A percentile compares a stretch with the other conserved stretches of the same genome.
Evolutionary conservation across 2,113 vertebrate species (phyloP).

Genomic region (Myocastor coypus): DNA sequence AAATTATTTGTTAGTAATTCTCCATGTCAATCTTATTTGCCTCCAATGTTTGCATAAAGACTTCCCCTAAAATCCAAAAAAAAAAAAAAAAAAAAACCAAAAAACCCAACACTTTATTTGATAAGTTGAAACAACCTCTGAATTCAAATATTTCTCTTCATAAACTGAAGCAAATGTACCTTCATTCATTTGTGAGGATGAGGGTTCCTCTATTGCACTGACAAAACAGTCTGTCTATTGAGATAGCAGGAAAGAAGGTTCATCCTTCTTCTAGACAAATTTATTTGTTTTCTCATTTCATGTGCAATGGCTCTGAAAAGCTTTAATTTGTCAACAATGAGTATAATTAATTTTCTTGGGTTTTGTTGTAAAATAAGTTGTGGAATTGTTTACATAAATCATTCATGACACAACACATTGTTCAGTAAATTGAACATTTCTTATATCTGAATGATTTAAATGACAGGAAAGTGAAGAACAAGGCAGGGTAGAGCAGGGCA

Average conservation of each 20-base stretch:
- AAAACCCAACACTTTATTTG: background rate
- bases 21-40: background rate
- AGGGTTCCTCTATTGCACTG: background rate
- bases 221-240: background rate
- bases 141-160: background rate
- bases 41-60: background rate
- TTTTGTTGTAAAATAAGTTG: conserved; percentile 41
- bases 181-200: background rate
- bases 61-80: no score
- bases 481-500: no score
- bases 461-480: background rate
- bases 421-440: conserved; percentile 17
- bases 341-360: conserved; percentile 38
- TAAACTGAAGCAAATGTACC: background rate
- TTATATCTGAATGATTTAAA: conserved; percentile 28
- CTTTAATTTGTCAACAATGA: conserved; percentile 46
- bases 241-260: background rate
- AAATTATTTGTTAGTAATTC: background rate
- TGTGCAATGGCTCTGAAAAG: conserved; percentile 42
- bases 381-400: conserved; percentile 42
- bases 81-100: no score
- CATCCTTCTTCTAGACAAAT: conserved; percentile 49
- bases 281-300: background rate
- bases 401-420: conserved; percentile 8
- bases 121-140: background rate